Conservation (phyloP, 2,888 invertebrate species). For the Kuschelorhynchus macadamiae region DNA sequence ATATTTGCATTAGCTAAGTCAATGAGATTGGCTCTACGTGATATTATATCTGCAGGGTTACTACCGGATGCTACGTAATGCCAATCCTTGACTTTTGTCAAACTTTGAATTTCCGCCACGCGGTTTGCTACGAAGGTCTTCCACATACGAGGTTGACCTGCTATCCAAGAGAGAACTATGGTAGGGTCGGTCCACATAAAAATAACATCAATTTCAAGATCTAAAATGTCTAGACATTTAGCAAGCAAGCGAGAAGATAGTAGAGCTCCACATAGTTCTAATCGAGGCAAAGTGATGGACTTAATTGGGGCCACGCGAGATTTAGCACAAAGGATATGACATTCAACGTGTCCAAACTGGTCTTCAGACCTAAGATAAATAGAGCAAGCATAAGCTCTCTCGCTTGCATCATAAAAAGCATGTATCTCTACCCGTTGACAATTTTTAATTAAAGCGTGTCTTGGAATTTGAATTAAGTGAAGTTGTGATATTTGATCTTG, state of each 20-base stretch:
- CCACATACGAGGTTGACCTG: slow-evolving; percentile 8
- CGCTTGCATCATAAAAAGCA: slow-evolving; percentile 26
- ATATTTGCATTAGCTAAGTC: slow-evolving; percentile 6
- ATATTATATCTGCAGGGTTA: slow-evolving; percentile 34
- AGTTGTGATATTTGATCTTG: slow-evolving; percentile 3
- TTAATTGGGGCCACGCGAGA: slow-evolving; percentile 15
- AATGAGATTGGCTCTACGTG: slow-evolving; percentile 9
- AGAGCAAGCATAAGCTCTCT: slow-evolving; percentile 18
- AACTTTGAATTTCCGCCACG: slow-evolving; percentile 26
- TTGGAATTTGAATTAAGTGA: slow-evolving; percentile 2
- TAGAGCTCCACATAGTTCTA: slow-evolving; percentile 21
- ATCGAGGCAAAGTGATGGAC: background rate
- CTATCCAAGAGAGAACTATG: slow-evolving; percentile 11
- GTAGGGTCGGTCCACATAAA: slow-evolving; percentile 14
- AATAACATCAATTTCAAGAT: background rate
- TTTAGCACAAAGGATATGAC: slow-evolving; percentile 18
- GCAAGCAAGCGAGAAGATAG: background rate
- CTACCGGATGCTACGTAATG: slow-evolving; percentile 23
- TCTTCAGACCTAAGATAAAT: slow-evolving; percentile 8
- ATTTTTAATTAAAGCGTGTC: slow-evolving; percentile 12
- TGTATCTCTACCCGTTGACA: slow-evolving; percentile 14
- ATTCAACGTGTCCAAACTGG: background rate
- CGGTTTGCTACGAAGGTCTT: slow-evolving; percentile 31
- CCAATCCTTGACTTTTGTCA: slow-evolving; percentile 23
- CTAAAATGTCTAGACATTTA: background rate